phyloP scores from a whole-genome alignment of 2,113 vertebrate species.

The Penelope pileata region DNA sequence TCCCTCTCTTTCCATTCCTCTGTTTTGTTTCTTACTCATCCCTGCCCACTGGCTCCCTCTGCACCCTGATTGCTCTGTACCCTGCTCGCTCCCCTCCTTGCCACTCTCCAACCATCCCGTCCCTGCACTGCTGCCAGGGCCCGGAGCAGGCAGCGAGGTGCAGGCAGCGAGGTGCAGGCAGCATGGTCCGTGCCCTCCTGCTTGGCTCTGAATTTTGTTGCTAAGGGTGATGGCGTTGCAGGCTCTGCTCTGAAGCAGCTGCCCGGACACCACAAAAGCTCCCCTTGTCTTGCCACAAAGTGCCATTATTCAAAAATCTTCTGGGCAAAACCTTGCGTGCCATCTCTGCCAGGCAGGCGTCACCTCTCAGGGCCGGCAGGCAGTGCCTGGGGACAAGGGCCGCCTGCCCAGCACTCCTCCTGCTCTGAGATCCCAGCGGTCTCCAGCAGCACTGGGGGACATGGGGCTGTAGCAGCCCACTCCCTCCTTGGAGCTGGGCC shows the following conservation, averaged over 20 bases:
- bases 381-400: background rate
- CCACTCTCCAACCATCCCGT: background rate
- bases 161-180: no score
- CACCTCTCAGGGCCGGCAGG: background rate
- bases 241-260: background rate
- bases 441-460: background rate
- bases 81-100: background rate
- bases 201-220: background rate
- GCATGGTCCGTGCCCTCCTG: background rate
- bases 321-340: background rate
- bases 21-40: background rate
- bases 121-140: background rate
- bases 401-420: background rate
- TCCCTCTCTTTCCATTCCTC: background rate
- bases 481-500: background rate
- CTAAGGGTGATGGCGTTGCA: background rate
- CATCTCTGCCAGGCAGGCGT: background rate
- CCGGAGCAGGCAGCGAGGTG: no score
- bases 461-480: fast-evolving
- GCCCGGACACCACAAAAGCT: background rate
- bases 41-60: background rate
- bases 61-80: background rate
- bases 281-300: slow-evolving; percentile 31
- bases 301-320: background rate
- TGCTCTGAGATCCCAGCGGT: background rate